A percentile compares a stretch with the other conserved stretches of the same genome.
Conservation (phyloP, 2,888 invertebrate species). For the Idaea biselata region DNA sequence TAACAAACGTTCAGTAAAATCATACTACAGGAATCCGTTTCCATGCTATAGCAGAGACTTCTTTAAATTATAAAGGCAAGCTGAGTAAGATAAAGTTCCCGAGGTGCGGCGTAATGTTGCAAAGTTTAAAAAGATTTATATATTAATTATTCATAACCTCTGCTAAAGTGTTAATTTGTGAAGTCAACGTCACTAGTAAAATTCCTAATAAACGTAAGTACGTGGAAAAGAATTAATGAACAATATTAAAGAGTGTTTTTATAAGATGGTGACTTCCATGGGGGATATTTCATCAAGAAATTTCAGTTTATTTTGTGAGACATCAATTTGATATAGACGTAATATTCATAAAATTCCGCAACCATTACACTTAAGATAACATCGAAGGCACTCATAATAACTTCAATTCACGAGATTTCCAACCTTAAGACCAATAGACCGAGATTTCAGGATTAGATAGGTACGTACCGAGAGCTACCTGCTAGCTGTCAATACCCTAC, state of each 20-base stretch:
- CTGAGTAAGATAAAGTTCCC: neutral
- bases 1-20: neutral
- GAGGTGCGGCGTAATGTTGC: neutral
- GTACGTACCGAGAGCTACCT: neutral
- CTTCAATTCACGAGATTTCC: neutral
- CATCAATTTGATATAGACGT: neutral
- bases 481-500: neutral
- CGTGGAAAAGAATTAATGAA: neutral
- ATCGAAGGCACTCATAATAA: neutral
- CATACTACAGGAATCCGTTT: neutral
- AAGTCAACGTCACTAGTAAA: neutral
- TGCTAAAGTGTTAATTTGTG: neutral
- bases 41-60: neutral
- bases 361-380: neutral
- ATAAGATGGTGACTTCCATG: neutral
- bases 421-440: neutral
- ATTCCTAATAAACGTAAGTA: neutral
- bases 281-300: neutral
- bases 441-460: neutral
- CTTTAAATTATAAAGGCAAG: neutral
- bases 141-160: constrained; percentile 1
- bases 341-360: neutral
- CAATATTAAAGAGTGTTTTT: neutral
- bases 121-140: neutral
- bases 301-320: neutral